phyloP scores from a whole-genome alignment of 2,888 invertebrate genomes.

The Chrysina gloriosa region DNA sequence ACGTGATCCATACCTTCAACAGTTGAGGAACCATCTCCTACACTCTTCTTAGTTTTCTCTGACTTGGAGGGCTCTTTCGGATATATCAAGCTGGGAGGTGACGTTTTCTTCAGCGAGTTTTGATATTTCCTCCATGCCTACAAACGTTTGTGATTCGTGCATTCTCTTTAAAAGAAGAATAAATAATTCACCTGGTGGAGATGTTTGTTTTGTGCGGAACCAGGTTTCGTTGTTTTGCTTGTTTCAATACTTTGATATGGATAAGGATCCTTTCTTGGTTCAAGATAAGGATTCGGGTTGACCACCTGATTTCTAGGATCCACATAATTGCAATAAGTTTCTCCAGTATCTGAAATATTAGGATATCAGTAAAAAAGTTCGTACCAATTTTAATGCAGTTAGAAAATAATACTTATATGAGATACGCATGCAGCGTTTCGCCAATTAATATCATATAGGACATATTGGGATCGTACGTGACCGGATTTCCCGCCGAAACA shows the following conservation, averaged over 20 bases:
- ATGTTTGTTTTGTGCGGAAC: no score
- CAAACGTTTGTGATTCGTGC: not conserved
- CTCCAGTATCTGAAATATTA: no score
- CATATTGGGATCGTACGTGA: no score
- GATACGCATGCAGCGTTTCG: no score
- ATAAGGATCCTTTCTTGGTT: not conserved
- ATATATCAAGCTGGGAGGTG: not conserved
- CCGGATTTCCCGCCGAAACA: no score
- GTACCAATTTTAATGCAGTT: no score
- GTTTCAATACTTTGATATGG: not conserved
- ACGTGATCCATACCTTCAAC: slow-evolving; percentile 26
- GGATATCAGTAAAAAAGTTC: no score
- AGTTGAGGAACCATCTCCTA: slow-evolving; percentile 2
- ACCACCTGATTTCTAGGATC: not conserved
- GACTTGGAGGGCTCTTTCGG: not conserved
- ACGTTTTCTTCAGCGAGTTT: not conserved
- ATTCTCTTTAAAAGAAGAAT: no score
- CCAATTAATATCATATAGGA: no score
- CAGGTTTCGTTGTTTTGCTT: not conserved
- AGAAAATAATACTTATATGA: no score
- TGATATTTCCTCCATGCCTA: not conserved
- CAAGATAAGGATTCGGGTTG: not conserved
- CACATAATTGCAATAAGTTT: no score
- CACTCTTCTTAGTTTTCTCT: not conserved
- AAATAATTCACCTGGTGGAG: no score